Percentiles rank a stretch among this genome's conserved stretches.
phyloP scores from a whole-genome alignment of 1,140 invertebrate genomes.

The Eumeta japonica region DNA sequence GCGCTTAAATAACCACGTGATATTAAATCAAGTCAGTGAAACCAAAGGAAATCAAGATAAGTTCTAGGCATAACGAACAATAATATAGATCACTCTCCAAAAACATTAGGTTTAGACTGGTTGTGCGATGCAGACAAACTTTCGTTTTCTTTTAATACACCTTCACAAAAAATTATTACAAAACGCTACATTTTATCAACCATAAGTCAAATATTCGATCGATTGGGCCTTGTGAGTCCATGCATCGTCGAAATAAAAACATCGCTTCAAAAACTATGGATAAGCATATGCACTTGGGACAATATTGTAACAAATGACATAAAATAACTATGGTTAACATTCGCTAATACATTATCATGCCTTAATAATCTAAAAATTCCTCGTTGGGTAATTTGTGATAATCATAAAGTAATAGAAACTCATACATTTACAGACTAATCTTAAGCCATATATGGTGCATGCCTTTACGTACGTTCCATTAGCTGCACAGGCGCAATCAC shows the following conservation, averaged over 20 bases:
- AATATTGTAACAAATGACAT: not conserved
- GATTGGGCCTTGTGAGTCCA: no score
- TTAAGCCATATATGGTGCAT: no score
- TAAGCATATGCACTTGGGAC: not conserved
- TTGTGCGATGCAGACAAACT: not conserved
- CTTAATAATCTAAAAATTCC: not conserved
- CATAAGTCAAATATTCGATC: no score
- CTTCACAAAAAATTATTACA: not conserved
- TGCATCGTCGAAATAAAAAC: no score
- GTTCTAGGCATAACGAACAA: no score
- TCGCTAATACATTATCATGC: not conserved
- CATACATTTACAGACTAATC: no score
- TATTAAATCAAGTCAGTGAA: not conserved
- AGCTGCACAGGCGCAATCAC: no score
- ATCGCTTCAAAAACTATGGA: not conserved
- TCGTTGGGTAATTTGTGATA: no score
- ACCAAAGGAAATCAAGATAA: not conserved
- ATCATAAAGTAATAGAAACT: no score
- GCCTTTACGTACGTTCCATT: no score
- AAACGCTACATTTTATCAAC: no score
- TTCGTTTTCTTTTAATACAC: slow-evolving; percentile 1
- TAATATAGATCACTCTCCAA: slow-evolving; percentile 5
- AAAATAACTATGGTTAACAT: not conserved
- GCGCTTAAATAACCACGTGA: slow-evolving; percentile 4
- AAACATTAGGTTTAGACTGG: no score